These are phyloP conservation scores for Zaprionus kolodkinae DNA, from an alignment of 1,140 invertebrate species.

Conservation along the genomic window DNA sequence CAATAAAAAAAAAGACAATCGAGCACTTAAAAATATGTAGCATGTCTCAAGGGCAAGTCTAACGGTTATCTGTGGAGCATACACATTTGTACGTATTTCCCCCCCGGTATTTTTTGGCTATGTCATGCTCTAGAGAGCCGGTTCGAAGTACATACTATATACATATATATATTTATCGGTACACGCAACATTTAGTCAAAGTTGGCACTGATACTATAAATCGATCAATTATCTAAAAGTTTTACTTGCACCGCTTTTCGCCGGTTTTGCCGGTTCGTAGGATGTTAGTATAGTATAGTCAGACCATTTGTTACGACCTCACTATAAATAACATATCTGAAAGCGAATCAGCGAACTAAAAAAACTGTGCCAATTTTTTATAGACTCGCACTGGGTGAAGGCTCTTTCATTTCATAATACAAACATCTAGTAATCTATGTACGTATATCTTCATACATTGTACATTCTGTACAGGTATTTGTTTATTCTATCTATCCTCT, in stretches of 20 bases:
- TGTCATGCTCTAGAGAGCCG: conserved; percentile 40
- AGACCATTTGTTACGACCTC: conserved; percentile 44
- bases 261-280: conserved; percentile 30
- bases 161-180: too few species aligned
- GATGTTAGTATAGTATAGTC: conserved; percentile 39
- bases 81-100: not conserved
- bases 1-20: conserved; percentile 1
- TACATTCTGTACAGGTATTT: not conserved
- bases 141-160: too few species aligned
- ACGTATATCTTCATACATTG: not conserved
- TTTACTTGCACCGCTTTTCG: conserved; percentile 23
- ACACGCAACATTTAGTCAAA: conserved; percentile 45
- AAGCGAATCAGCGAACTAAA: conserved; percentile 14
- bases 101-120: conserved; percentile 26
- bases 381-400: conserved; percentile 68
- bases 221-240: conserved; percentile 51
- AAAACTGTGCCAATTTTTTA: conserved; percentile 64
- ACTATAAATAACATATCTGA: conserved; percentile 65
- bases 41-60: conserved; percentile 34
- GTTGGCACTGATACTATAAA: conserved; percentile 47
- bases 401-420: conserved; percentile 56
- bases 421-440: not conserved
- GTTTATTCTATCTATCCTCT: not conserved
- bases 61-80: not conserved
- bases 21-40: conserved; percentile 29